Evolutionary conservation across 2,113 vertebrate species (phyloP), one percentile per base, ranked within the genome.

Genomic region (Gymnarchus niloticus): DNA sequence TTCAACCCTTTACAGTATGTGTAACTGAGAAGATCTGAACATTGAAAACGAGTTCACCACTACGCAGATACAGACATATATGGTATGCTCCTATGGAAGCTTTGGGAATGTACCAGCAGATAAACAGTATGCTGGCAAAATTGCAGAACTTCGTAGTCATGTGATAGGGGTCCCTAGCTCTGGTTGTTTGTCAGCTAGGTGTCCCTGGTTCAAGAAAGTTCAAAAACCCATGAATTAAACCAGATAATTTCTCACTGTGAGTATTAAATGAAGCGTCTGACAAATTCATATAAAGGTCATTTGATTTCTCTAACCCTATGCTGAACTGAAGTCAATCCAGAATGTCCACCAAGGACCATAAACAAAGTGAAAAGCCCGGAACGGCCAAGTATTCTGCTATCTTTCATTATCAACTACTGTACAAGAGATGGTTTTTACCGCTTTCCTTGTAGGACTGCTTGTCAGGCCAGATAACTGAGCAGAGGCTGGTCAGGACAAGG

Each of bases 381-480:
- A 54, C 23, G 21, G 21, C 37, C 8, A 56, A n/a, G 8, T 19
- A 14, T 54, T n/a, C 28, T 0, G 48, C 51, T 3, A 76, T 17
- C 65, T 48, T 85, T 59, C 44, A 33, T 46, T 44, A 28, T 61
- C 56, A 33, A 57, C 10, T 46, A 1, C 12, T n/a, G 59, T 37
- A 33, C 17, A 10, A 8, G 59, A 28, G 5, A 51, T 19, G 25
- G 14, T 17, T 65, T 92, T 92, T 90, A 98, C 98, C 98, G 0
- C 96, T 99, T 90, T 98, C 96, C 87, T 98, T 99, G 93, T 95
- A 97, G 25, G 95, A 96, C 92, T 95, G 96, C 85, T 97, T 97
- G 93, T 98, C 97, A 0, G 98, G 98, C 94, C 97, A 98, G n/a
- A 96, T 96, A 88, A 99, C 97, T 0, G 97, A 97, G 90, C 98